Percentiles rank a stretch among this genome's conserved stretches.
phyloP scores from a whole-genome alignment of 2,888 invertebrate genomes.

The Drosophila mercatorum region DNA sequence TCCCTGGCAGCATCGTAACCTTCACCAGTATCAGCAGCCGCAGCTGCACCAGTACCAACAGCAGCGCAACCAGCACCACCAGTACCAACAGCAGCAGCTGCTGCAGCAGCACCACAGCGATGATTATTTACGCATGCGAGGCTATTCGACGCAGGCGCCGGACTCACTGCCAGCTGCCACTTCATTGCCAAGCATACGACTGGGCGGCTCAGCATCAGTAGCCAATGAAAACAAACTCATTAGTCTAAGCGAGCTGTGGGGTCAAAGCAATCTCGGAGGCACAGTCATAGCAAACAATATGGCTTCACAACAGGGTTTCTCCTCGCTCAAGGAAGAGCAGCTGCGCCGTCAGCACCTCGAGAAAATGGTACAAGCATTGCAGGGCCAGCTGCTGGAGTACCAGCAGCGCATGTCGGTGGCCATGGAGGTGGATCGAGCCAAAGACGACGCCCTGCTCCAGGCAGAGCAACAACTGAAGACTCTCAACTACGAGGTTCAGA shows the following conservation, averaged over 20 bases:
- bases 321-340: constrained; percentile 90
- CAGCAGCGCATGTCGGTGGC: constrained; percentile 93
- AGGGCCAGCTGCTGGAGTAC: constrained; percentile 90
- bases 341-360: constrained; percentile 91
- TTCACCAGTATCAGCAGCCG: no score
- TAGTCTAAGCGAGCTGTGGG: constrained; percentile 84
- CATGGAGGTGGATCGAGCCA: constrained; percentile 90
- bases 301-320: constrained; percentile 71
- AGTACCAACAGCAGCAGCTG: constrained; percentile 33
- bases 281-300: constrained; percentile 60
- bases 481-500: constrained; percentile 70
- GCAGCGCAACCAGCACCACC: constrained; percentile 28
- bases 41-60: no score
- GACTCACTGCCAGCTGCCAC: constrained; percentile 48
- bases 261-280: constrained; percentile 70
- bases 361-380: constrained; percentile 90
- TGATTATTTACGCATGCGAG: constrained; percentile 54
- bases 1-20: constrained; percentile 40
- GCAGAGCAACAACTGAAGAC: constrained; percentile 88
- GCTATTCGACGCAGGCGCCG: constrained; percentile 13
- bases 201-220: constrained; percentile 14
- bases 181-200: constrained; percentile 67
- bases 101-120: constrained; percentile 62
- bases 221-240: constrained; percentile 70
- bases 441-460: constrained; percentile 89